These are phyloP conservation scores for Caenorhabditis inopinata DNA, from an alignment of 1,140 invertebrate species.

Conservation along the genomic window DNA sequence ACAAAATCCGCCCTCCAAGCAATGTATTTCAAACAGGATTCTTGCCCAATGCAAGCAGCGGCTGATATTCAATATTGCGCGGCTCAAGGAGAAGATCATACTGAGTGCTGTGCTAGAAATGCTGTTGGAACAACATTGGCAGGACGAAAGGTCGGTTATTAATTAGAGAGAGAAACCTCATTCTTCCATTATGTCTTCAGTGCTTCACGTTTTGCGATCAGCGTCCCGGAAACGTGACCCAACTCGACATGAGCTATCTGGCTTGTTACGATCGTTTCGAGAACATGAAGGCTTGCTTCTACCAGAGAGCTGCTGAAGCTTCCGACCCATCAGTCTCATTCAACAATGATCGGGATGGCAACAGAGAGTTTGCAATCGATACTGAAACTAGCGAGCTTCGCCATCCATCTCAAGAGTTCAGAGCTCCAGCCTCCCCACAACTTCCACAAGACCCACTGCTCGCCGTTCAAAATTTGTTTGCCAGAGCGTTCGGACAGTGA, in stretches of 20 bases:
- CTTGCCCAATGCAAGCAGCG: conserved; percentile 57
- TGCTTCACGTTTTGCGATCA: conserved; percentile 59
- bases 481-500: conserved; percentile 8
- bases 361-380: neutral
- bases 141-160: conserved; percentile 38
- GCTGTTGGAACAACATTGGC: conserved; percentile 57
- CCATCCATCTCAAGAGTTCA: conserved; percentile 22
- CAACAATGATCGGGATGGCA: neutral
- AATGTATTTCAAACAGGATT: conserved; percentile 52
- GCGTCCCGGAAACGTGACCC: conserved; percentile 57
- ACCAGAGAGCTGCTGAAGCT: conserved; percentile 43
- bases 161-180: neutral
- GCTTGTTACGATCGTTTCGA: conserved; percentile 59
- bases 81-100: conserved; percentile 50
- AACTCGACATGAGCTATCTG: conserved; percentile 56
- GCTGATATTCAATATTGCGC: conserved; percentile 61
- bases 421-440: conserved; percentile 14
- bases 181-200: neutral
- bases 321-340: neutral
- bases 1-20: conserved; percentile 53
- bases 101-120: conserved; percentile 48
- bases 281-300: conserved; percentile 60
- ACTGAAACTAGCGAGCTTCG: neutral
- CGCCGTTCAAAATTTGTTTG: conserved; percentile 11
- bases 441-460: neutral